These are phyloP conservation scores for Hoplostethus atlanticus DNA, from an alignment of 2,797 vertebrate genomes.

Conservation along the genomic window DNA sequence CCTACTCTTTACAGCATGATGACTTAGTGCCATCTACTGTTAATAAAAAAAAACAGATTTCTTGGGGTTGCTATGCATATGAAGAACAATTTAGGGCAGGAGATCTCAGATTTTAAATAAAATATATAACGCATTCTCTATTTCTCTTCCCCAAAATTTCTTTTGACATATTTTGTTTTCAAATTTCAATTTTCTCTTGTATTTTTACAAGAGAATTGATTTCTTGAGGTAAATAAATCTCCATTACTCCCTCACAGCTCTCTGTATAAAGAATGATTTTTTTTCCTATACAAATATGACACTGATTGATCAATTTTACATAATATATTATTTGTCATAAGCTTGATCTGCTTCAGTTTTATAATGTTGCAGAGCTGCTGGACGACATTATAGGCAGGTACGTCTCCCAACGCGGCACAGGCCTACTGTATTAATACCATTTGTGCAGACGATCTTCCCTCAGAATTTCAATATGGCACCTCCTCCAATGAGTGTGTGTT, in stretches of 20 bases:
- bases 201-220: constrained; percentile 2
- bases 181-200: neutral
- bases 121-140: neutral
- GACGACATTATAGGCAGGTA: neutral
- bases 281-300: neutral
- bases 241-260: neutral
- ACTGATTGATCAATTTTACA: neutral
- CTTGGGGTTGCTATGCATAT: constrained; percentile 22
- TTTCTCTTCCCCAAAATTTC: neutral
- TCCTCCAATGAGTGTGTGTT: constrained; percentile 63
- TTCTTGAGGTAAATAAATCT: neutral
- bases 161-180: neutral
- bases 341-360: constrained; percentile 9
- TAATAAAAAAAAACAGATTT: constrained; percentile 71
- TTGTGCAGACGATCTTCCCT: constrained; percentile 43
- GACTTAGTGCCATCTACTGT: constrained; percentile 89
- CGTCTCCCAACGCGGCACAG: constrained; percentile 19
- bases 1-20: constrained; percentile 68
- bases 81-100: constrained; percentile 2
- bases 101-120: neutral
- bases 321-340: neutral
- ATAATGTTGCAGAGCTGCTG: neutral
- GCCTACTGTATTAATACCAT: constrained; percentile 43
- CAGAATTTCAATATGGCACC: constrained; percentile 69
- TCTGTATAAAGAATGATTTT: too few relatives aligned